phyloP scores from a whole-genome alignment of 2,888 invertebrate species.

The Xanthia togata region DNA sequence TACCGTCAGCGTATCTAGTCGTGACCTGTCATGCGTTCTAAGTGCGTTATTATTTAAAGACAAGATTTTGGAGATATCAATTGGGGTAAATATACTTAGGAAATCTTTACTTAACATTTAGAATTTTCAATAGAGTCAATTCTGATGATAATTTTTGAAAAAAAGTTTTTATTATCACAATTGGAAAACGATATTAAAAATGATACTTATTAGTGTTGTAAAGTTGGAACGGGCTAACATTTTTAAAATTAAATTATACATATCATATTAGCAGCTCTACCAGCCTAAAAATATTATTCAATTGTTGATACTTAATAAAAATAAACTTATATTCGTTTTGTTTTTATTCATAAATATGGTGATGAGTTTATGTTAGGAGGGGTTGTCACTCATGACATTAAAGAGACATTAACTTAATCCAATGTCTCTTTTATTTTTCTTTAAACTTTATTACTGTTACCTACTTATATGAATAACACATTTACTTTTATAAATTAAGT shows the following conservation, averaged over 20 bases:
- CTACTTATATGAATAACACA: neutral
- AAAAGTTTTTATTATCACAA: neutral
- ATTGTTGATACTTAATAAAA: neutral
- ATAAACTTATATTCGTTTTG: neutral
- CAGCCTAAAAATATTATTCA: neutral
- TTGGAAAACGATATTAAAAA: neutral
- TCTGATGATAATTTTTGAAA: neutral
- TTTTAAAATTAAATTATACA: neutral
- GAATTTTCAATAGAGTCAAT: slow-evolving; percentile 22
- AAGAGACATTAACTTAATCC: neutral
- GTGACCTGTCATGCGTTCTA: slow-evolving; percentile 37
- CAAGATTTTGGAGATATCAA: slow-evolving; percentile 51
- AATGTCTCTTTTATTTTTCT: neutral
- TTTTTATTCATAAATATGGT: neutral
- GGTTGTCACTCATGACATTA: too few species aligned
- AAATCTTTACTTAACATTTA: slow-evolving; percentile 17
- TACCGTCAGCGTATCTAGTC: slow-evolving; percentile 31
- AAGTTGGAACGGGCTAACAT: neutral
- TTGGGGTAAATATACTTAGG: slow-evolving; percentile 60
- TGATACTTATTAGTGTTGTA: neutral
- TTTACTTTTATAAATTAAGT: neutral
- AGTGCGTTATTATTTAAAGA: slow-evolving; percentile 48
- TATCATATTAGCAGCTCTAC: neutral
- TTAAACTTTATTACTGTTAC: neutral
- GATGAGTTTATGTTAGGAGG: neutral